Percentiles rank a stretch among this genome's conserved stretches.
Evolutionary conservation across 2,888 invertebrate species (phyloP).

Genomic region (Azorinus chamasolen): DNA sequence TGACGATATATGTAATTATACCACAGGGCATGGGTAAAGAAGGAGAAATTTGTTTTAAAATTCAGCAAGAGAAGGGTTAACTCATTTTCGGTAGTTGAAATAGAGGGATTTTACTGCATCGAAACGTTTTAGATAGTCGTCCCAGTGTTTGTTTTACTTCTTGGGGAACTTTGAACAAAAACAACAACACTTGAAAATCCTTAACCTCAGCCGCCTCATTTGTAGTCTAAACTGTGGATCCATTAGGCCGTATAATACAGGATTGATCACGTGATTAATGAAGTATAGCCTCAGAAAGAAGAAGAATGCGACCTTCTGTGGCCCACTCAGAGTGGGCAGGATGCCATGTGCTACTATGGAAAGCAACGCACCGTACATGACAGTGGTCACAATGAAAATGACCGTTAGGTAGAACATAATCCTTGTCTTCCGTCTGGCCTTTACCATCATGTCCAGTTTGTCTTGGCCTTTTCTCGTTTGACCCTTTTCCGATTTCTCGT

Average conservation of each 20-base stretch:
- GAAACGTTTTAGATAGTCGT: no score
- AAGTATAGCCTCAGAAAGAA: constrained; percentile 18
- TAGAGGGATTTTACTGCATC: no score
- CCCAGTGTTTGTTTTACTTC: no score
- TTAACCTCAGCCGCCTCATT: no score
- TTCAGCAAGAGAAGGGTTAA: no score
- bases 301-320: constrained; percentile 10
- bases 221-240: no score
- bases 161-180: no score
- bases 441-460: background rate
- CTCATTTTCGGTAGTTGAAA: no score
- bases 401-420: constrained; percentile 13
- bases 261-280: constrained; percentile 1
- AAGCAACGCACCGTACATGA: constrained; percentile 10
- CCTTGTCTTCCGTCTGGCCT: constrained; percentile 15
- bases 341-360: background rate
- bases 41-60: no score
- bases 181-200: no score
- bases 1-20: no score
- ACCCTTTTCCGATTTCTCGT: background rate
- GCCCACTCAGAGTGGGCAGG: background rate
- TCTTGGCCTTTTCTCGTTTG: background rate
- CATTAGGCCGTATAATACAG: constrained; percentile 3
- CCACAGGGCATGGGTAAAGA: no score
- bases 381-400: constrained; percentile 14